Evolutionary conservation across 2,113 vertebrate species (phyloP).

Genomic region (Setophaga coronata): DNA sequence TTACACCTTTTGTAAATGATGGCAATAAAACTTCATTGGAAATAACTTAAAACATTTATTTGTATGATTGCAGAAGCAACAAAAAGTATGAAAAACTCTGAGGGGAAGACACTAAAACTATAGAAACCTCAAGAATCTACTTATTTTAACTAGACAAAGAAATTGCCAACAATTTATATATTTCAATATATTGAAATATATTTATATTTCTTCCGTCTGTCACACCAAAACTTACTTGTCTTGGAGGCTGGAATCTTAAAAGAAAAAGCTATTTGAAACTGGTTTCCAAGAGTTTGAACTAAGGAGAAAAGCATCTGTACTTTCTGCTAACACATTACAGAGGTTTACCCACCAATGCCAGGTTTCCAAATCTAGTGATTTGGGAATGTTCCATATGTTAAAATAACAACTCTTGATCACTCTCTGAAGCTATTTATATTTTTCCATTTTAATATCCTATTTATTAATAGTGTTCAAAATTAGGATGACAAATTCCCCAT

Average conservation of each 20-base stretch:
- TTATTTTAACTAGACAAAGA: neutral
- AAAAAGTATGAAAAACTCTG: neutral
- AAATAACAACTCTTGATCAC: neutral
- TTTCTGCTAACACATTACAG: neutral
- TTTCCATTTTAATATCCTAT: constrained; percentile 10
- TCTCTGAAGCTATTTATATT: constrained; percentile 10
- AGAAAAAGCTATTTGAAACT: neutral
- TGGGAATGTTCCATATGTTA: neutral
- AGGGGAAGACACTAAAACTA: neutral
- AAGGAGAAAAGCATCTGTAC: neutral
- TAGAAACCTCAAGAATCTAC: neutral
- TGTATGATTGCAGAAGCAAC: neutral
- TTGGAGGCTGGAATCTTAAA: neutral
- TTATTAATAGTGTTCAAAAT: constrained; percentile 32
- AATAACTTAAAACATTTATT: neutral
- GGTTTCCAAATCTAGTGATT: neutral
- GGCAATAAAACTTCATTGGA: neutral
- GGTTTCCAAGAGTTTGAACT: neutral
- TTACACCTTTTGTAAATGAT: neutral
- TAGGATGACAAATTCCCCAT: neutral
- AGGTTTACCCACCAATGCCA: neutral
- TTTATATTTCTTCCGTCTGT: neutral
- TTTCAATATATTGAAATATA: too few species aligned
- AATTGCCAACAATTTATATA: neutral
- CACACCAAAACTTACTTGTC: neutral